A percentile compares a stretch with the other conserved stretches of the same genome.
Conservation (phyloP, 1,140 invertebrate genomes). For the Coelopa frigida region DNA sequence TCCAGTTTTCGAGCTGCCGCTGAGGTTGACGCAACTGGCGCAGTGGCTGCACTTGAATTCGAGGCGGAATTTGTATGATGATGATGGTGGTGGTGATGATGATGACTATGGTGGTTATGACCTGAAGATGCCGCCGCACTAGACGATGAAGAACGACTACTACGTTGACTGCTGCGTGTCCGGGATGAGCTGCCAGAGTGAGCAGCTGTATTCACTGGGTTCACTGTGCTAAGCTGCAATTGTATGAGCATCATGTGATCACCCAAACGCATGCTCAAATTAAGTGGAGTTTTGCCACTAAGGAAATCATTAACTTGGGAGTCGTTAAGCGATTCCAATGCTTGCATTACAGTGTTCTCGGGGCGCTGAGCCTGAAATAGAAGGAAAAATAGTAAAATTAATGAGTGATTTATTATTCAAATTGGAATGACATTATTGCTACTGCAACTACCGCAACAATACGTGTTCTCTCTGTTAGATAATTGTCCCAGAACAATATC, state of each 20-base stretch:
- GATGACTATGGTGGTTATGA: slow-evolving; percentile 3
- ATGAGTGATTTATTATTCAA: no score
- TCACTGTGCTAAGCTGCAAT: slow-evolving; percentile 80
- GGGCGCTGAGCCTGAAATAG: slow-evolving; percentile 76
- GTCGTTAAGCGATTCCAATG: slow-evolving; percentile 86
- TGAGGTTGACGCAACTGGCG: background rate
- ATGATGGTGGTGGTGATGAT: slow-evolving; percentile 7
- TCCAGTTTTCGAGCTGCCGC: slow-evolving; percentile 17
- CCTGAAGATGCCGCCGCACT: background rate
- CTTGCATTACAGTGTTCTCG: slow-evolving; percentile 91
- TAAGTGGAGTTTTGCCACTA: slow-evolving; percentile 85
- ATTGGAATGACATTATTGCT: no score
- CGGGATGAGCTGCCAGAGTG: slow-evolving; percentile 21
- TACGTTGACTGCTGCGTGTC: slow-evolving; percentile 13
- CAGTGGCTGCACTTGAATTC: slow-evolving; percentile 2
- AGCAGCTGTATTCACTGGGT: slow-evolving; percentile 35
- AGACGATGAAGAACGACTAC: slow-evolving; percentile 20
- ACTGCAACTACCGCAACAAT: no score
- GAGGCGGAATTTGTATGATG: no score
- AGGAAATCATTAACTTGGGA: slow-evolving; percentile 92
- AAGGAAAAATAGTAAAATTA: no score
- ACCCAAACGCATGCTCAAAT: slow-evolving; percentile 87
- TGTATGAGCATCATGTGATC: slow-evolving; percentile 97
- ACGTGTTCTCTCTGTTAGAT: no score
- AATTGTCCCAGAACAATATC: no score